Evolutionary conservation across 1,140 invertebrate species (phyloP).

Genomic region (Ditylenchus dipsaci): DNA sequence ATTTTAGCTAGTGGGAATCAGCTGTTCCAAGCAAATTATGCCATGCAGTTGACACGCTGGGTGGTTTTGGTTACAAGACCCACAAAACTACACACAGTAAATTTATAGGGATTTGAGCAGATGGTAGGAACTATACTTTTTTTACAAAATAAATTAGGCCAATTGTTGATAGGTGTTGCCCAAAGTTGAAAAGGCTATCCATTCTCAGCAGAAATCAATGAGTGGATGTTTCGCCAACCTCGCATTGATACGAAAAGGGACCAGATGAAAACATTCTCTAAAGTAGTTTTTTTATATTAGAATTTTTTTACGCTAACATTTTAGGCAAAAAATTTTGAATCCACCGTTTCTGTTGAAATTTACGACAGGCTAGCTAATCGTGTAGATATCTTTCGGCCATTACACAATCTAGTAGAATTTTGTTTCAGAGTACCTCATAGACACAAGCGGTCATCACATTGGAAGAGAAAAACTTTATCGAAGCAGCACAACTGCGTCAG

Average conservation of each 20-base stretch:
- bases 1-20: constrained; percentile 9
- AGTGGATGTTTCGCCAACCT: too few species aligned
- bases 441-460: too few species aligned
- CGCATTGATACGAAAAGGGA: background rate
- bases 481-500: too few species aligned
- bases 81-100: too few species aligned
- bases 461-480: too few species aligned
- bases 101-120: background rate
- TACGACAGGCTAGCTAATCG: background rate
- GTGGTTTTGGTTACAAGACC: constrained; percentile 1
- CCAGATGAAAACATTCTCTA: background rate
- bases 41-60: constrained; percentile 36
- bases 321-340: background rate
- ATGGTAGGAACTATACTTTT: background rate
- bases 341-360: background rate
- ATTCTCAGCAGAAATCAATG: too few species aligned
- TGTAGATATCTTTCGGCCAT: background rate
- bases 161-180: background rate
- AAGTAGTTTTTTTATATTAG: background rate
- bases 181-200: background rate
- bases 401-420: background rate
- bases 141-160: too few species aligned
- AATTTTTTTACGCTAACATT: too few species aligned
- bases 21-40: constrained; percentile 36
- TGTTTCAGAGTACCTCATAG: background rate